These are phyloP conservation scores for Lepas anatifera DNA, from an alignment of 2,888 invertebrate species.

Conservation along the genomic window DNA sequence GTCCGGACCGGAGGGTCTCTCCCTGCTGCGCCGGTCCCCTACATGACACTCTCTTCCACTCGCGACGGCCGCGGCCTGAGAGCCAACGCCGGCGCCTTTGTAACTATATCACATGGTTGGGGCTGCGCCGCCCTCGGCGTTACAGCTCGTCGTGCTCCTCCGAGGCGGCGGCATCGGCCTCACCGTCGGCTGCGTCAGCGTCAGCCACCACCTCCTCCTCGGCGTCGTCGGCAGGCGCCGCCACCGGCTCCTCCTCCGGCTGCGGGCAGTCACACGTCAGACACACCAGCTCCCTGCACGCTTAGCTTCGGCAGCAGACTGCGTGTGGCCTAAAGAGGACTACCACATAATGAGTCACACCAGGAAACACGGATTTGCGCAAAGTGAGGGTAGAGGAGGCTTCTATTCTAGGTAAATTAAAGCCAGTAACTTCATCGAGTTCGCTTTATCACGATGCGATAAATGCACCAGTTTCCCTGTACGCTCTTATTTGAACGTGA, in stretches of 20 bases:
- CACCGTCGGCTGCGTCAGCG: background rate
- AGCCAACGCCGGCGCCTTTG: background rate
- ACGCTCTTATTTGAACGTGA: too few species aligned
- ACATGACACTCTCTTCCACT: background rate
- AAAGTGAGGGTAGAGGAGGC: too few species aligned
- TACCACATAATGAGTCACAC: too few species aligned
- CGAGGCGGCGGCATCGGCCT: background rate
- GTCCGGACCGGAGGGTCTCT: background rate
- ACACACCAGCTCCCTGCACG: too few species aligned
- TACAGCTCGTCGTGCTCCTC: constrained; percentile 10
- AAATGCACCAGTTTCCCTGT: too few species aligned
- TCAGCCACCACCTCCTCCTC: background rate
- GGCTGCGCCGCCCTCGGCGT: background rate
- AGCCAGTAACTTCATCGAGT: too few species aligned
- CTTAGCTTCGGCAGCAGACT: too few species aligned
- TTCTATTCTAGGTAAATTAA: too few species aligned
- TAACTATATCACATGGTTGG: background rate
- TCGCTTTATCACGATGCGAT: too few species aligned
- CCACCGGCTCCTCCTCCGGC: background rate
- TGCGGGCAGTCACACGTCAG: background rate
- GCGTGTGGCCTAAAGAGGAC: too few species aligned
- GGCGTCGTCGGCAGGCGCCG: background rate
- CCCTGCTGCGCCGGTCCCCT: background rate
- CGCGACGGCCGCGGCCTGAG: background rate
- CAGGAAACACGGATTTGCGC: too few species aligned